Conservation (phyloP, 2,888 invertebrate species). For the Myathropa florea region DNA sequence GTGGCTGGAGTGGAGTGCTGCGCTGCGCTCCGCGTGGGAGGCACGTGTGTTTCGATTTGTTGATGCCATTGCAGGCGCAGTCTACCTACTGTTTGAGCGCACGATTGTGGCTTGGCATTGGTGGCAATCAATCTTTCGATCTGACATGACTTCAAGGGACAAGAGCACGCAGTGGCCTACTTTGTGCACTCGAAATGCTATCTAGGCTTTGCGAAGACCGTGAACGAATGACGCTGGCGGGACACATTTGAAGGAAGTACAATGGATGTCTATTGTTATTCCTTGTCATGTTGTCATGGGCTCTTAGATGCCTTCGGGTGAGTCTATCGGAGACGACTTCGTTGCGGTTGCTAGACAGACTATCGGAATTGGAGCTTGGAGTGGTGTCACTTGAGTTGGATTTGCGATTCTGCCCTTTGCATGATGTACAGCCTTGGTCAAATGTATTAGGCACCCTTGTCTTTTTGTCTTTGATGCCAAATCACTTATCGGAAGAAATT, state of each 20-base stretch:
- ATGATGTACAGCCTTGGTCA: too few species aligned
- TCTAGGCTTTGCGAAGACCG: constrained; percentile 8
- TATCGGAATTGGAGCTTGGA: background rate
- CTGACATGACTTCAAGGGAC: constrained; percentile 50
- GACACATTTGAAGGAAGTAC: background rate
- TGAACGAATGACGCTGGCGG: background rate
- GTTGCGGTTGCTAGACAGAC: background rate
- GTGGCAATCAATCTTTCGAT: constrained; percentile 57
- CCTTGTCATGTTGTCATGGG: background rate
- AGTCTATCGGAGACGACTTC: background rate
- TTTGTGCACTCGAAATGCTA: constrained; percentile 9
- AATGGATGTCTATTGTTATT: background rate
- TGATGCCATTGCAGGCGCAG: constrained; percentile 49
- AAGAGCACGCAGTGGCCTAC: constrained; percentile 49
- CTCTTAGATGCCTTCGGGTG: background rate
- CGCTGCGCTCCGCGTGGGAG: constrained; percentile 49
- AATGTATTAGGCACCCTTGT: too few species aligned
- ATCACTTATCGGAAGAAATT: too few species aligned
- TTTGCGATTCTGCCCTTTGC: too few species aligned
- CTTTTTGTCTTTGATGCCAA: too few species aligned
- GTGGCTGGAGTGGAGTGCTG: constrained; percentile 16
- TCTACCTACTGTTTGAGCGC: constrained; percentile 53
- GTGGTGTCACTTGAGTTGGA: background rate
- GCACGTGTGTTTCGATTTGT: constrained; percentile 56
- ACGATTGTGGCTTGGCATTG: constrained; percentile 34